phyloP scores from a whole-genome alignment of 2,797 vertebrate species.

The Masticophis lateralis region DNA sequence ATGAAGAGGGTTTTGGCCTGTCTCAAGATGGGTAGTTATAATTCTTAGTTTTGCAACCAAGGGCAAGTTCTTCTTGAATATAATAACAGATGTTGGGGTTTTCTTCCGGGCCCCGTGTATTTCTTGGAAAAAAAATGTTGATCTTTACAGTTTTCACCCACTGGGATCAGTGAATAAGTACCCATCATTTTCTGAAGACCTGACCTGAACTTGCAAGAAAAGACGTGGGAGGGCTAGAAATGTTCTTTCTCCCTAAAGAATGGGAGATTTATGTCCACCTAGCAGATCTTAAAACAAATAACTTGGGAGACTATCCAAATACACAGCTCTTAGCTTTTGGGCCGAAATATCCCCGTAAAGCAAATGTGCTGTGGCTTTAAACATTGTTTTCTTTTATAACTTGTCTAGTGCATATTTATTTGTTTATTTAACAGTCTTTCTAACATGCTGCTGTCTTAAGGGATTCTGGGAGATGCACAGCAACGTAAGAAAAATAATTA shows the following conservation, averaged over 20 bases:
- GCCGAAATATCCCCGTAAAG: background rate
- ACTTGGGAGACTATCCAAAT: background rate
- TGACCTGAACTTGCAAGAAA: background rate
- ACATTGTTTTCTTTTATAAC: background rate
- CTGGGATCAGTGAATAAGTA: background rate
- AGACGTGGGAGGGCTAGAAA: background rate
- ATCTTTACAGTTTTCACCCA: background rate
- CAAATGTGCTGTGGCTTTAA: background rate
- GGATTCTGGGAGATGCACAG: background rate
- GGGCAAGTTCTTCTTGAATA: background rate
- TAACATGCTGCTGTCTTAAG: background rate
- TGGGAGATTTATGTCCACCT: background rate
- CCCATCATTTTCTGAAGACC: background rate
- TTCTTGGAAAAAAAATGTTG: background rate
- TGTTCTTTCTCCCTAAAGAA: background rate
- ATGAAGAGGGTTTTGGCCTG: background rate
- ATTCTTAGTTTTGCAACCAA: background rate
- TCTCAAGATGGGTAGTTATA: background rate
- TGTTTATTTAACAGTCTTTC: background rate
- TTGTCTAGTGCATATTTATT: background rate
- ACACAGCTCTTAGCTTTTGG: background rate
- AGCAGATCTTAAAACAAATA: background rate
- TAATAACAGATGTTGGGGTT: background rate
- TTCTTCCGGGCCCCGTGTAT: background rate
- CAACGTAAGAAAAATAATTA: background rate